Conservation (phyloP, 2,113 vertebrate species). For the Tylochromis polylepis region DNA sequence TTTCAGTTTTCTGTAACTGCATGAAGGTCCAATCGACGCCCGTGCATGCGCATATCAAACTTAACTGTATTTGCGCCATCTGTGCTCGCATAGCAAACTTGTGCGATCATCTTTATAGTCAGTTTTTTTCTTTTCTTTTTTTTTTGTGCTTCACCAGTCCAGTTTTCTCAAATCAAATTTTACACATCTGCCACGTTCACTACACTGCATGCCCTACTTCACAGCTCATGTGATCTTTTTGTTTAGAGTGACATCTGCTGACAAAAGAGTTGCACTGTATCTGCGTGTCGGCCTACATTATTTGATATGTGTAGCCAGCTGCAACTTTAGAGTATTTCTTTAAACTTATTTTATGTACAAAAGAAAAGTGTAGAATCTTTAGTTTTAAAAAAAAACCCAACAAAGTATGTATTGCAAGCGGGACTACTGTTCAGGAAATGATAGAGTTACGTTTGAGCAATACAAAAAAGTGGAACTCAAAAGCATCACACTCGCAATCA, state of each 20-base stretch:
- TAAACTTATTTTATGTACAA: not conserved
- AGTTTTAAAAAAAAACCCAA: not conserved
- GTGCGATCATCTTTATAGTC: not conserved
- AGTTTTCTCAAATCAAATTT: slow-evolving; percentile 26
- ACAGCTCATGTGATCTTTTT: not conserved
- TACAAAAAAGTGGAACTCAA: not conserved
- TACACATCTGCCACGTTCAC: slow-evolving; percentile 63
- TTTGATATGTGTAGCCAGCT: not conserved
- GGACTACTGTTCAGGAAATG: not conserved
- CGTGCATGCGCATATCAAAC: not conserved
- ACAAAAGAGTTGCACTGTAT: not conserved
- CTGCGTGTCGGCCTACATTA: not conserved
- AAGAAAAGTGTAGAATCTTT: not conserved
- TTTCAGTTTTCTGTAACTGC: not conserved
- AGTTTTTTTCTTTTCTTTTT: not conserved
- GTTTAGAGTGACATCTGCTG: slow-evolving; percentile 58
- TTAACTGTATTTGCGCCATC: not conserved
- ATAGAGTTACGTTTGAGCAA: not conserved
- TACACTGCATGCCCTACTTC: slow-evolving; percentile 17
- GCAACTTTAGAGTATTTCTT: not conserved
- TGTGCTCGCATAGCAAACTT: slow-evolving; percentile 16
- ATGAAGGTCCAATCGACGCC: not conserved
- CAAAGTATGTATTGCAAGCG: not conserved
- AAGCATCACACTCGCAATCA: not conserved
- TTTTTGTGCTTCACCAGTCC: slow-evolving; percentile 7